Evolutionary conservation across 1,140 invertebrate species (phyloP).

Genomic region (Ditylenchus dipsaci): DNA sequence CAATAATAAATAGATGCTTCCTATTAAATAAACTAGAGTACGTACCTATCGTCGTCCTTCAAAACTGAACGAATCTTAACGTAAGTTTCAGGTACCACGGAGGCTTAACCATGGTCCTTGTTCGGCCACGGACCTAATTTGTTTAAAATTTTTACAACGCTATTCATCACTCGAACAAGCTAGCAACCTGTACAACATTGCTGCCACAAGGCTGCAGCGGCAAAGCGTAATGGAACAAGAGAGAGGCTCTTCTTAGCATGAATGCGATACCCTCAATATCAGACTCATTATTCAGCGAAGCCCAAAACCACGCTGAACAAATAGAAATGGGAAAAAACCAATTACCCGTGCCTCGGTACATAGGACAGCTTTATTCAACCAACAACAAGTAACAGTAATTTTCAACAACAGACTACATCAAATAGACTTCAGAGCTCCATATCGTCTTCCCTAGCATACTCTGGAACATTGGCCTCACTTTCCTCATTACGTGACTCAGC

Average conservation of each 20-base stretch:
- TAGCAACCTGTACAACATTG: too few species aligned
- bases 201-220: too few species aligned
- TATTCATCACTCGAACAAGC: background rate
- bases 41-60: conserved; percentile 22
- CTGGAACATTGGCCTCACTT: conserved; percentile 31
- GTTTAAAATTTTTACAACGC: background rate
- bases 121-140: background rate
- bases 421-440: conserved; percentile 28
- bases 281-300: too few species aligned
- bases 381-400: background rate
- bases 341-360: too few species aligned
- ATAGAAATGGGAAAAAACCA: background rate
- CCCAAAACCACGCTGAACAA: background rate
- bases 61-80: conserved; percentile 2
- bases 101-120: conserved; percentile 20
- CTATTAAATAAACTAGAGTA: background rate
- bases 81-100: conserved; percentile 28
- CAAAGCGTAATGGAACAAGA: too few species aligned
- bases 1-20: background rate
- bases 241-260: too few species aligned
- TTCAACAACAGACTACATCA: background rate
- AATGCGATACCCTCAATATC: too few species aligned
- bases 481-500: conserved; percentile 30
- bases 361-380: background rate
- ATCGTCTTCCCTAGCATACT: conserved; percentile 21